phyloP scores from a whole-genome alignment of 2,888 invertebrate genomes.

The Pelosia muscerda region DNA sequence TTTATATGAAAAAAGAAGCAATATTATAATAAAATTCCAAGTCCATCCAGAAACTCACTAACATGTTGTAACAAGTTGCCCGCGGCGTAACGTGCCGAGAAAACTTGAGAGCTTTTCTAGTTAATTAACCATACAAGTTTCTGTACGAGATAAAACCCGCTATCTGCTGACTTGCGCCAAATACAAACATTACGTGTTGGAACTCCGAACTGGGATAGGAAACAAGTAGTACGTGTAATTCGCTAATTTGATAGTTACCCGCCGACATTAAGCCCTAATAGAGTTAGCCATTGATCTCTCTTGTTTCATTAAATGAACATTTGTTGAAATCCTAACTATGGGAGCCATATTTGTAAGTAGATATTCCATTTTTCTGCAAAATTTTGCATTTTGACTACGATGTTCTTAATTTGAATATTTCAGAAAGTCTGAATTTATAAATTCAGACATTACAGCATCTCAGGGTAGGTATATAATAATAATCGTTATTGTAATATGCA shows the following conservation, averaged over 20 bases:
- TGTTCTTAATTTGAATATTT: too few relatives aligned
- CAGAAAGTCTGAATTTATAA: too few relatives aligned
- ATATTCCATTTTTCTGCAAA: not conserved
- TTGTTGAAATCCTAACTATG: not conserved
- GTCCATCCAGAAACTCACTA: slow-evolving; percentile 52
- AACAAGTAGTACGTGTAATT: slow-evolving; percentile 50
- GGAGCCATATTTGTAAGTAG: not conserved
- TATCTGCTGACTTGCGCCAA: slow-evolving; percentile 59
- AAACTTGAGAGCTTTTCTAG: slow-evolving; percentile 71
- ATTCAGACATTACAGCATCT: too few relatives aligned
- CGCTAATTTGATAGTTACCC: slow-evolving; percentile 51
- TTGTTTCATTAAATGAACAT: slow-evolving; percentile 7
- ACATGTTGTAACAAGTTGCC: slow-evolving; percentile 71
- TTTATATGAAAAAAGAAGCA: not conserved
- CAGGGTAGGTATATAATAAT: too few relatives aligned
- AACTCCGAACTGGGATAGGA: slow-evolving; percentile 49
- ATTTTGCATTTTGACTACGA: not conserved
- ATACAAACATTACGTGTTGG: slow-evolving; percentile 65
- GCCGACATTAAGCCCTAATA: slow-evolving; percentile 41
- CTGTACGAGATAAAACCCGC: slow-evolving; percentile 66
- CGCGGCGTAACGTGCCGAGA: slow-evolving; percentile 73
- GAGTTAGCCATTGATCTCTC: slow-evolving; percentile 46
- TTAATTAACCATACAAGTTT: slow-evolving; percentile 80
- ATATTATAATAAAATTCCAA: slow-evolving; percentile 21
- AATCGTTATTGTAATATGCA: too few relatives aligned